Evolutionary conservation across 2,113 vertebrate genomes (phyloP).

Genomic region (Loxodonta africana): DNA sequence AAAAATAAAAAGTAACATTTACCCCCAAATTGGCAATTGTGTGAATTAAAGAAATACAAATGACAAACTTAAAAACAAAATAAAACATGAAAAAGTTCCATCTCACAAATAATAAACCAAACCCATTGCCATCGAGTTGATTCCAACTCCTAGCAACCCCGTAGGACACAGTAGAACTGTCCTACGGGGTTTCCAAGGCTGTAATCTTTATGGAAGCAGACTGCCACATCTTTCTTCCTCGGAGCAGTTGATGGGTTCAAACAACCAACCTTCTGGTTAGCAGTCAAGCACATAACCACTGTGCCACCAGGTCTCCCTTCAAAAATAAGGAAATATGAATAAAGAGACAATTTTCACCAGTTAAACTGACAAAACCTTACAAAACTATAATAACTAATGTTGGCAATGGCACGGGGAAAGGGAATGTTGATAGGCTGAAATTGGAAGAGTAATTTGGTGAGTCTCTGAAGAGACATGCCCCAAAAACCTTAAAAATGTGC

Average conservation of each 20-base stretch:
- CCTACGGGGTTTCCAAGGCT: too few relatives aligned
- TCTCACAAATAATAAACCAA: constrained; percentile 3
- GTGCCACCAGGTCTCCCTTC: not conserved
- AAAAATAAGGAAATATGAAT: not conserved
- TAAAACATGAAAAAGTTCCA: not conserved
- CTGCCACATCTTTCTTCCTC: not conserved
- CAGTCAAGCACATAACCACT: not conserved
- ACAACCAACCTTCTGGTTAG: not conserved
- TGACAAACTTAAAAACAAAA: not conserved
- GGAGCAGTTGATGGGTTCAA: not conserved
- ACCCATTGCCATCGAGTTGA: not conserved
- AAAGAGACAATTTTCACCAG: not conserved
- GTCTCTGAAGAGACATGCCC: not conserved
- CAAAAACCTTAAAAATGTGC: not conserved
- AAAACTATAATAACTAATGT: not conserved
- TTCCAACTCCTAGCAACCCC: not conserved
- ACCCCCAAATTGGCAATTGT: not conserved
- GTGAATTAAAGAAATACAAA: not conserved
- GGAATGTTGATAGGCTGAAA: not conserved
- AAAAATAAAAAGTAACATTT: not conserved
- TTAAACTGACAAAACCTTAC: not conserved
- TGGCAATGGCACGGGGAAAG: not conserved
- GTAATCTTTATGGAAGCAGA: too few relatives aligned
- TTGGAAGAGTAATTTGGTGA: not conserved
- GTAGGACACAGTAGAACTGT: not conserved